Percentiles rank a stretch among this genome's conserved stretches.
Conservation (phyloP, 2,113 vertebrate species). For the Mormoops blainvillei region DNA sequence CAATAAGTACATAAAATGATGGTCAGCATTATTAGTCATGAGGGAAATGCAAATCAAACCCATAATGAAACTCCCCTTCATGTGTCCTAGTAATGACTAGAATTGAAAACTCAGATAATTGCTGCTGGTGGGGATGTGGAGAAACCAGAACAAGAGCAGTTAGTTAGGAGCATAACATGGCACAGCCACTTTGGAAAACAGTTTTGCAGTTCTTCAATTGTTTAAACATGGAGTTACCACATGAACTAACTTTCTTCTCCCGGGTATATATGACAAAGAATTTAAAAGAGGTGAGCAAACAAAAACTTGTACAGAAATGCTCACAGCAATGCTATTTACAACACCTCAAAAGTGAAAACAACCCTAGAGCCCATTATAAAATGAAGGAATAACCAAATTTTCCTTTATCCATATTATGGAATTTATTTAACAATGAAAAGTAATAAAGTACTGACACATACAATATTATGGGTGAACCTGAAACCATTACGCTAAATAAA, state of each 20-base stretch:
- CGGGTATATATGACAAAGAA: no score
- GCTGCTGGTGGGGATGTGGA: background rate
- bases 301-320: background rate
- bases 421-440: background rate
- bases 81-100: fast-evolving
- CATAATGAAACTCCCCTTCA: background rate
- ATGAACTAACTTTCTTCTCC: background rate
- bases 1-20: background rate
- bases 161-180: no score
- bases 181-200: background rate
- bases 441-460: background rate
- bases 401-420: background rate
- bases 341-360: background rate
- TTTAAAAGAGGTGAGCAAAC: background rate
- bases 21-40: background rate
- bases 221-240: background rate
- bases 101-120: background rate
- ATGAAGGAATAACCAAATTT: background rate
- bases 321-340: background rate
- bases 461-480: background rate
- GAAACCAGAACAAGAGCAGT: background rate
- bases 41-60: background rate
- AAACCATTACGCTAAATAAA: background rate
- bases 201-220: background rate
- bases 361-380: background rate